A percentile compares a stretch with the other conserved stretches of the same genome.
Conservation (phyloP, 2,797 vertebrate genomes). For the Cryptoprocta ferox region DNA sequence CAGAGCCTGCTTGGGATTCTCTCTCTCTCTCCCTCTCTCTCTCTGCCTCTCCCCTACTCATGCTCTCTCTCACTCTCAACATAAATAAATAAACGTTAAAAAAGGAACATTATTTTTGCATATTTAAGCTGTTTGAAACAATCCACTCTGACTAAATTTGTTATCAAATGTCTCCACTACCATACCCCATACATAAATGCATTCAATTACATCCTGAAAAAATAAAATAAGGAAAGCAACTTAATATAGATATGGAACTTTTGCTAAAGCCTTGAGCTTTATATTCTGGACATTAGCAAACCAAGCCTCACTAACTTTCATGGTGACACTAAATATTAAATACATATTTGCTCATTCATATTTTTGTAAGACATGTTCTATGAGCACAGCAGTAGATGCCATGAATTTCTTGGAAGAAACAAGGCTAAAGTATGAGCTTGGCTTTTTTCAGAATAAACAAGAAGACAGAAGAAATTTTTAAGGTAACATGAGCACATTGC, state of each 20-base stretch:
- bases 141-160: conserved; percentile 12
- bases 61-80: too few relatives aligned
- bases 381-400: neutral
- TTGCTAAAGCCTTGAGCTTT: conserved; percentile 18
- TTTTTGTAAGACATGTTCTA: neutral
- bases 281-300: neutral
- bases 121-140: conserved; percentile 50
- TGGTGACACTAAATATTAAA: neutral
- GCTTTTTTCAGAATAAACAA: neutral
- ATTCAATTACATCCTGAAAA: neutral
- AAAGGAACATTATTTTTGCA: neutral
- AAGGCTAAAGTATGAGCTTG: neutral
- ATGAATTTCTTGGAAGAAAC: neutral
- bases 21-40: too few relatives aligned
- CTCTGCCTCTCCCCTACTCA: too few relatives aligned
- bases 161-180: neutral
- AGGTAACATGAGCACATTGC: neutral
- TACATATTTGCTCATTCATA: neutral
- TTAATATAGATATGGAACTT: neutral
- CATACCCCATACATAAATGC: neutral
- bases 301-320: neutral
- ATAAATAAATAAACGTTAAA: too few relatives aligned
- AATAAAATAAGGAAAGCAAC: neutral
- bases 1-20: too few relatives aligned
- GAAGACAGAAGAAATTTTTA: neutral